phyloP scores from a whole-genome alignment of 2,888 invertebrate genomes.

The Prostheceraeus crozeri region DNA sequence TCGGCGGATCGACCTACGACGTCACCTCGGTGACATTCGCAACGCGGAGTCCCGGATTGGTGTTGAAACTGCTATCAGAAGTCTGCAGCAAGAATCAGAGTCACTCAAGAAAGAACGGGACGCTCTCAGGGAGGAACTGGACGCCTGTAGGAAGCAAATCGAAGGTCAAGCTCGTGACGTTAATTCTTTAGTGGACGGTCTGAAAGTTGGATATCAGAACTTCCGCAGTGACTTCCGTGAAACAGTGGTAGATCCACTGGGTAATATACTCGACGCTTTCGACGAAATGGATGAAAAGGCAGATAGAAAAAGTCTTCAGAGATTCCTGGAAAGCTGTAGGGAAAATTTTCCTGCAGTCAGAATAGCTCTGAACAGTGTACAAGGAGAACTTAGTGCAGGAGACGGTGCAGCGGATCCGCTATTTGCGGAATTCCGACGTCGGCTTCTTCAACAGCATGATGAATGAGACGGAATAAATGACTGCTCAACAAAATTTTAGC shows the following conservation, averaged over 20 bases:
- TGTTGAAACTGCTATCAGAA: slow-evolving; percentile 8
- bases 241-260: not conserved
- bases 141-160: not conserved
- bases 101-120: not conserved
- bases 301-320: not conserved
- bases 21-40: too few species aligned
- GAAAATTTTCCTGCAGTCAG: not conserved
- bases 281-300: not conserved
- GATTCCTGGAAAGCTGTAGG: slow-evolving; percentile 3
- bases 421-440: slow-evolving; percentile 23
- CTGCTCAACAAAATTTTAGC: too few species aligned
- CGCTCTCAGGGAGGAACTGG: not conserved
- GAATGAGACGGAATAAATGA: too few species aligned
- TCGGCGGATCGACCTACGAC: too few species aligned
- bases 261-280: not conserved
- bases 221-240: not conserved
- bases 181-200: not conserved
- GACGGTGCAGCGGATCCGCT: not conserved
- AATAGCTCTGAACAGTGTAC: not conserved
- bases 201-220: not conserved
- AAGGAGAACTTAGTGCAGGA: not conserved
- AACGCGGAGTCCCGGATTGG: not conserved
- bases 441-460: too few species aligned
- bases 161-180: not conserved
- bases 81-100: slow-evolving; percentile 4